A percentile compares a stretch with the other conserved stretches of the same genome.
phyloP scores from a whole-genome alignment of 2,113 vertebrate species.

The Lophius piscatorius region DNA sequence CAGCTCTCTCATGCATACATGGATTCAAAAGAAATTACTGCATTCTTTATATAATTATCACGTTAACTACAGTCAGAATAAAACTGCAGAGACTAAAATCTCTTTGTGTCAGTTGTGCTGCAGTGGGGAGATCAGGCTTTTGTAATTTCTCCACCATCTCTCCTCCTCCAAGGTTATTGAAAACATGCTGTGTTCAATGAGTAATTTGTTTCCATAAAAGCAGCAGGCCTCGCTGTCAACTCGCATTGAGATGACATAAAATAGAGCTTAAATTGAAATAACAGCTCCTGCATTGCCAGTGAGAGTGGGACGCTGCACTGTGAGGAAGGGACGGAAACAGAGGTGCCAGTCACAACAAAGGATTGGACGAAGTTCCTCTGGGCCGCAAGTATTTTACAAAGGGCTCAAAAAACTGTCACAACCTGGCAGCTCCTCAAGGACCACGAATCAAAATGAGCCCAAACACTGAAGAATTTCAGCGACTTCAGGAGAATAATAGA shows the following conservation, averaged over 20 bases:
- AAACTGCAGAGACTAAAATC: too few relatives aligned
- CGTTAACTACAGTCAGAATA: too few relatives aligned
- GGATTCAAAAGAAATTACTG: too few relatives aligned
- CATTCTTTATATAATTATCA: too few relatives aligned
- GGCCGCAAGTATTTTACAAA: too few relatives aligned
- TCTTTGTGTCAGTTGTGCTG: slow-evolving; percentile 18
- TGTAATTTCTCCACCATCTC: too few relatives aligned
- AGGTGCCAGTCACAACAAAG: slow-evolving; percentile 25
- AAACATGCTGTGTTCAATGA: slow-evolving; percentile 37
- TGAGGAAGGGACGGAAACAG: slow-evolving; percentile 19
- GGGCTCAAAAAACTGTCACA: slow-evolving; percentile 2
- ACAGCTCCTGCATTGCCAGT: not conserved
- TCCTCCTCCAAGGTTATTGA: slow-evolving; percentile 13
- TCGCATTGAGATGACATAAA: slow-evolving; percentile 23
- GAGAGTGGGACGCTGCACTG: too few relatives aligned
- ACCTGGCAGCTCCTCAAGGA: slow-evolving; percentile 11
- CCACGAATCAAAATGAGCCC: too few relatives aligned
- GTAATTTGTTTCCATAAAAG: slow-evolving; percentile 31
- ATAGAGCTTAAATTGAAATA: slow-evolving; percentile 22
- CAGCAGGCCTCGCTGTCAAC: slow-evolving; percentile 39
- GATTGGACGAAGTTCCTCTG: slow-evolving; percentile 5
- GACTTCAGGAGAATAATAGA: slow-evolving; percentile 20
- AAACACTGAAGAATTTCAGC: not conserved
- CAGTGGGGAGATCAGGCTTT: too few relatives aligned
- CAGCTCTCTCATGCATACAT: too few relatives aligned